Evolutionary conservation across 2,113 vertebrate genomes (phyloP).

Genomic region (Apteryx owenii): DNA sequence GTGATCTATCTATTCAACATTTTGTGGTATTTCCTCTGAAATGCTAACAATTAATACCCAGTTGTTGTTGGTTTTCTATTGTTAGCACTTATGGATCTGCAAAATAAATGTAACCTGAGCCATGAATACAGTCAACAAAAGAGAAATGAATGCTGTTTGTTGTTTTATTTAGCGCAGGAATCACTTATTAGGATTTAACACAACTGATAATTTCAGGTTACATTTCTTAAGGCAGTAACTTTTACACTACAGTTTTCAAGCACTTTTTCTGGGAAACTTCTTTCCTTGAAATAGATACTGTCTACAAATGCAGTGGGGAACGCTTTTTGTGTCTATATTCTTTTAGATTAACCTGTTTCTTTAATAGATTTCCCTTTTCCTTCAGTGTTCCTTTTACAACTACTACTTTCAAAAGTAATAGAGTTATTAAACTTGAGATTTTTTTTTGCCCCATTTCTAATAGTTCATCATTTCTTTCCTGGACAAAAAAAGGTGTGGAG

Average conservation of each 20-base stretch:
- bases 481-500: not conserved
- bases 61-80: not conserved
- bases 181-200: conserved; percentile 27
- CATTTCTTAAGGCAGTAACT: conserved; percentile 39
- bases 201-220: not conserved
- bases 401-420: not conserved
- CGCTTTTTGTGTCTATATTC: not conserved
- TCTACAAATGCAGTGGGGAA: not conserved
- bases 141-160: not conserved
- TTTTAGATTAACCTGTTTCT: not conserved
- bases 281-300: not conserved
- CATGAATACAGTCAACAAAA: not conserved
- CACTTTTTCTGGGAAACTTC: not conserved
- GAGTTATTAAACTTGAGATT: not conserved
- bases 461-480: not conserved
- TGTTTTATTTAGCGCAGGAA: not conserved
- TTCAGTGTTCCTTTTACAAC: not conserved
- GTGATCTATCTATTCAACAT: not conserved
- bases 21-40: conserved; percentile 40
- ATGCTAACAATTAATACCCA: conserved; percentile 20
- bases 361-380: not conserved
- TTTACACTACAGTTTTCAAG: not conserved
- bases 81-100: conserved; percentile 11
- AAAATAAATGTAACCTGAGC: conserved; percentile 33
- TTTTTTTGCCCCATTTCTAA: not conserved